Base-by-base conservation (phyloP, 2,888 invertebrate genomes). In the Pelosia muscerda region DNA sequence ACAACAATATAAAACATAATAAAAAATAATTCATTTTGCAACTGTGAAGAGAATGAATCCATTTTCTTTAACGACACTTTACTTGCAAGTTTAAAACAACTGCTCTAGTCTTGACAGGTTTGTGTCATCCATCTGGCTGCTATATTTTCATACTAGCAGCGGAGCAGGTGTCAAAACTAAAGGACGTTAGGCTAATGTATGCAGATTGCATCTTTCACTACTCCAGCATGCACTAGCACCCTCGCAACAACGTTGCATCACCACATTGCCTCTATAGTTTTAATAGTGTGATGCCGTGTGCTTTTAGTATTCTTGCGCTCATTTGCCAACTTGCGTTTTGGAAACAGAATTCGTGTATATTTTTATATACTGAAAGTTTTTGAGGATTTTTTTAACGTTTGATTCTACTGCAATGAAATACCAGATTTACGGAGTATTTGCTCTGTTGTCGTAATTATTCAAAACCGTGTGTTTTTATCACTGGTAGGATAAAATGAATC, bases 101-200 rank as follows among this genome's bases (percentile, higher is more conserved):
- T 81, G 86, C 83, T 85, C 85, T 90, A 92, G 87, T 90, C 85
- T 84, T 88, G 90, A 90, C 92, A 86, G 92, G 92, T 92, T 92
- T 90, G 89, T 84, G 86, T 89, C 91, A 93, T 93, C 91, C 87
- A 91, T 93, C 92, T 87, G 83, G 83, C 73, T 77, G 82, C 81
- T 78, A 82, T 87, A 85, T 88, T 88, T 87, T 88, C 88, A 84
- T 87, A 86, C 81, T 73, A 75, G 71, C 68, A 69, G 81, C 68
- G 74, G 88, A 92, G 92, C 94, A 93, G 94, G 94, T 94, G 94
- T 94, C 94, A 94, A 92, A 94, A 94, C 93, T 92, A 90, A 88
- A 90, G 89, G 91, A 90, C 90, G 90, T 92, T 91, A 91, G 91
- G 92, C 90, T 94, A 95, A 95, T 95, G 92, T 91, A 94, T 95